Conservation (phyloP, 1,140 invertebrate species). For the Trachymyrmex septentrionalis region DNA sequence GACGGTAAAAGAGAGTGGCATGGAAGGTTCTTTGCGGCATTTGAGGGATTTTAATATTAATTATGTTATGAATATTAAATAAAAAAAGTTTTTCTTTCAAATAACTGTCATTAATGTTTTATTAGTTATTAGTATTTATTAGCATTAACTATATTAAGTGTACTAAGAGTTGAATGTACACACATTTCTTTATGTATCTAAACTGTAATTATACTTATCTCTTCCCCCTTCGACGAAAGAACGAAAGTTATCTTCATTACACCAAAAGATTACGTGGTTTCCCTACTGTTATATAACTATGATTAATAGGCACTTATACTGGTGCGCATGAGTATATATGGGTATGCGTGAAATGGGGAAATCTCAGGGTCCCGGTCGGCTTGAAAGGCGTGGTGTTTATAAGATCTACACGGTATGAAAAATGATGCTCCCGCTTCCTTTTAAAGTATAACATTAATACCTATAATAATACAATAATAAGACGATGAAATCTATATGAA, state of each 20-base stretch:
- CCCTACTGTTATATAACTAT: constrained; percentile 30
- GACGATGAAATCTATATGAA: not conserved
- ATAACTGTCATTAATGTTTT: constrained; percentile 5
- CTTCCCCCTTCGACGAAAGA: constrained; percentile 2
- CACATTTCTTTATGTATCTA: not conserved
- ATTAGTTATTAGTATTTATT: constrained; percentile 29
- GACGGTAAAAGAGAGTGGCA: not conserved
- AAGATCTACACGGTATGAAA: not conserved
- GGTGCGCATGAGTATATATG: not conserved
- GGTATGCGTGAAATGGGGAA: not conserved
- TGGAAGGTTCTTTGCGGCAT: not conserved
- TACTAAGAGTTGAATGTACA: not conserved
- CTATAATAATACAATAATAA: not conserved
- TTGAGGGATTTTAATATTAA: not conserved
- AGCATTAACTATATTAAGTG: not conserved
- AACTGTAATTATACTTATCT: not conserved
- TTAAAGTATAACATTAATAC: not conserved
- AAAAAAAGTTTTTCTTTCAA: not conserved
- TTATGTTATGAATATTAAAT: constrained; percentile 6
- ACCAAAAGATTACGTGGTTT: not conserved
- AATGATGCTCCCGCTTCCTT: not conserved
- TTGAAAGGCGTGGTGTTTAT: constrained; percentile 5
- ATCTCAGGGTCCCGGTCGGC: not conserved
- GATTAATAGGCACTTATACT: not conserved
- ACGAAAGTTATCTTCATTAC: constrained; percentile 48